A percentile compares a stretch with the other conserved stretches of the same genome.
phyloP scores from a whole-genome alignment of 2,888 invertebrate genomes.

The Drosophila barbarae region DNA sequence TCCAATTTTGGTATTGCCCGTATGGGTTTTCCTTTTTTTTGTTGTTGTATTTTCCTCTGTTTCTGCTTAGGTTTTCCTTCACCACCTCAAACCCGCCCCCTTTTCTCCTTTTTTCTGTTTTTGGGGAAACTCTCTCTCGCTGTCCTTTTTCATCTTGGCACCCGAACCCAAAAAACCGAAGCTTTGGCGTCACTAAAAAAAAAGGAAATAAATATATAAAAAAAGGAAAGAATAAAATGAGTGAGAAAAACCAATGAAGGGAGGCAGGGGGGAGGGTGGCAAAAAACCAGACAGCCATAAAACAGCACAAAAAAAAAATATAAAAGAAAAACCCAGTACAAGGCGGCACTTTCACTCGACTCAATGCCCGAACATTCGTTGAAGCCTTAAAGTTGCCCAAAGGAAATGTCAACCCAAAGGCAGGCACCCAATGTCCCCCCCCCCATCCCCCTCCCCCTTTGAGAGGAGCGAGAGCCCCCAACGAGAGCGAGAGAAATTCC shows the following conservation, averaged over 20 bases:
- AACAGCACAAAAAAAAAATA: conserved; percentile 16
- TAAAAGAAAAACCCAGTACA: conserved; percentile 8
- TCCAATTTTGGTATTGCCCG: conserved; percentile 65
- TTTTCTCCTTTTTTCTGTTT: neutral
- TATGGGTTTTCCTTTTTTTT: conserved; percentile 32
- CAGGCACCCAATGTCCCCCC: neutral
- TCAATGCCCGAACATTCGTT: conserved; percentile 44
- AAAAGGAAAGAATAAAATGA: conserved; percentile 25
- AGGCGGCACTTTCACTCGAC: conserved; percentile 63
- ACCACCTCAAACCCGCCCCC: neutral
- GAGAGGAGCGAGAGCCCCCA: conserved; percentile 24
- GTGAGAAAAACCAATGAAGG: conserved; percentile 30
- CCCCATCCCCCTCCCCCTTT: neutral
- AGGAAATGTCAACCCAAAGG: conserved; percentile 40
- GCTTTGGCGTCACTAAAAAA: conserved; percentile 44
- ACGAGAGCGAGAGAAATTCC: conserved; percentile 37
- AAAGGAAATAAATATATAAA: conserved; percentile 26
- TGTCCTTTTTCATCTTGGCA: conserved; percentile 38
- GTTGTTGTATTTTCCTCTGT: conserved; percentile 5
- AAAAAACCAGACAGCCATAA: conserved; percentile 38
- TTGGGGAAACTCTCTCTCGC: conserved; percentile 11
- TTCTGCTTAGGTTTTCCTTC: conserved; percentile 7
- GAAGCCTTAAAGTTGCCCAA: conserved; percentile 60
- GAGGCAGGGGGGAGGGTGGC: neutral
- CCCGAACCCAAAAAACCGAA: conserved; percentile 41